These are phyloP conservation scores for Bugula neritina DNA, from an alignment of 2,888 invertebrate genomes.

Conservation along the genomic window DNA sequence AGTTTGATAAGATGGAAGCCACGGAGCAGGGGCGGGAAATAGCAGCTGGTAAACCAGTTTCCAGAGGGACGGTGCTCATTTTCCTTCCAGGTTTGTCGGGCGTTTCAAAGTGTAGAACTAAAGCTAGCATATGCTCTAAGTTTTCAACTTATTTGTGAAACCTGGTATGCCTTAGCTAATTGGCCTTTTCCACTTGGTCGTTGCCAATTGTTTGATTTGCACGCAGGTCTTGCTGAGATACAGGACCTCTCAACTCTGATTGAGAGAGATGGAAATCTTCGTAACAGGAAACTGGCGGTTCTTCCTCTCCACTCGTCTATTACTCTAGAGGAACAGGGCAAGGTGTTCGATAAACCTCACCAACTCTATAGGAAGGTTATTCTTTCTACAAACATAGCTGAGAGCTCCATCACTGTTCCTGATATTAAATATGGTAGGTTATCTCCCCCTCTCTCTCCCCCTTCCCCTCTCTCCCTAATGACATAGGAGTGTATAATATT, in stretches of 20 bases:
- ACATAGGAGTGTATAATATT: too few relatives aligned
- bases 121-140: background rate
- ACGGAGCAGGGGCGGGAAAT: conserved; percentile 34
- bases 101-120: background rate
- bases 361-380: conserved; percentile 40
- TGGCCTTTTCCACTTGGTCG: too few relatives aligned
- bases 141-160: too few relatives aligned
- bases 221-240: conserved; percentile 67
- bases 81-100: conserved; percentile 68
- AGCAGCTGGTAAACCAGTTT: conserved; percentile 30
- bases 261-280: background rate
- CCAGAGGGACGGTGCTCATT: conserved; percentile 68
- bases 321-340: conserved; percentile 68
- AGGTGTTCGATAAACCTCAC: conserved; percentile 61
- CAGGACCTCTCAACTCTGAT: conserved; percentile 25
- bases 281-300: conserved; percentile 34
- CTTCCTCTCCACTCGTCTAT: conserved; percentile 63
- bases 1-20: conserved; percentile 64
- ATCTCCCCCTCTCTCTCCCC: background rate
- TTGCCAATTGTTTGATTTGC: too few relatives aligned
- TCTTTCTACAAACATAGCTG: conserved; percentile 53
- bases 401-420: conserved; percentile 54
- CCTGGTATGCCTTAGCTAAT: too few relatives aligned
- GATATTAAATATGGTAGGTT: conserved; percentile 52
- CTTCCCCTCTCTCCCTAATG: too few relatives aligned